Evolutionary conservation across 2,113 vertebrate species (phyloP), one percentile per base, ranked within the genome.

Genomic region (Erythrocercus mccallii): DNA sequence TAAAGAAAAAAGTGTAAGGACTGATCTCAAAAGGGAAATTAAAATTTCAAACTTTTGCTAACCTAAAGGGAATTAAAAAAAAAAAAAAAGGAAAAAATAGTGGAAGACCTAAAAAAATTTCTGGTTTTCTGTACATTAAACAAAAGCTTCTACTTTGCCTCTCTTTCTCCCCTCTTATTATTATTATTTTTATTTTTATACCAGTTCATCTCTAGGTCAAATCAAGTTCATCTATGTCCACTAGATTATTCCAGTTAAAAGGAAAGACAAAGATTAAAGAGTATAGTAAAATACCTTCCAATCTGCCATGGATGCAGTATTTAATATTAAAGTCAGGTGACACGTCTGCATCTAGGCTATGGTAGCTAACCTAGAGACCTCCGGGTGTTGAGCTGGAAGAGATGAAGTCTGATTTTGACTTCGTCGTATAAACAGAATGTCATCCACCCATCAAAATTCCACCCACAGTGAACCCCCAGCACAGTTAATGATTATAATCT

Each of bases 311-410:
- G 96, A 94, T 91, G 90, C 54, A 86, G 78, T 92, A 78, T 92
- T 95, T 93, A 92, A 94, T 96, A 87, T 83, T 92, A 66, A 88
- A 97, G 97, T 98, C 98, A 98, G 97, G 96, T 98, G 98, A 98
- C 96, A 80, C 12, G 21, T 94, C 56, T 81, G 62, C n/a, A 69
- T 78, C 88, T 88, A 94, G 91, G 95, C 96, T 72, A 83, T 90
- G 87, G 97, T 94, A 94, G 84, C 94, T 98, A 98, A 99, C 99
- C 98, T 94, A 82, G 79, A 97, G 98, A 98, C 98, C 98, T 97
- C 84, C 86, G 98, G 98, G 99, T 98, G 99, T 98, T 98, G 97
- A 98, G 97, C 98, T 98, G 98, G 98, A 99, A 99, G 97, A 95
- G 96, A 99, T 97, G 97, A 97, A 98, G 97, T 95, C 95, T 97